Base-by-base conservation (phyloP, 2,113 vertebrate species). In the Pseudonaja textilis region DNA sequence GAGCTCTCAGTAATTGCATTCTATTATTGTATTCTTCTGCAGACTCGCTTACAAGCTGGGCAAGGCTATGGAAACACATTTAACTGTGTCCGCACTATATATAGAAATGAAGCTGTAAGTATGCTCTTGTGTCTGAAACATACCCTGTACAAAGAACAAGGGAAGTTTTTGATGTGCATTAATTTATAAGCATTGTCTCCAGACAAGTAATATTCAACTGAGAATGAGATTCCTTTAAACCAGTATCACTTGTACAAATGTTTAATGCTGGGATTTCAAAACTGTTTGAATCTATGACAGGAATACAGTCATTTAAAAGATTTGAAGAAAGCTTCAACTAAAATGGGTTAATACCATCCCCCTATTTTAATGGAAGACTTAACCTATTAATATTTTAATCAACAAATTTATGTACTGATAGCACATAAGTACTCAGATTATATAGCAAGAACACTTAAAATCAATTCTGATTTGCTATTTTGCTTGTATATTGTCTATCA, bases 11-110 rank as follows among this genome's bases (percentile, higher is more conserved):
- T 88, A 92, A 93, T 89, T 1, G 1, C 4, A 0, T 95, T 95
- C 95, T 29, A 47, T 69, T 42, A 92, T 93, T 95, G 57, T 93
- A 6, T 97, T 96, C 93, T 97, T 96, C 95, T 93, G 1, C 97
- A 99, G 99, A 99, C 98, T 55, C 98, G 98, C 54, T 97, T 99
- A 91, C 99, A 99, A 97, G 98, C 98, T 7, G 99, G 99, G 0
- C 95, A 97, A 34, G 98, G 98, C 93, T 99, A 99, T 55, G 97
- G 96, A 90, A 99, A 97, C 95, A 98, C 97, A 1, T 45, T 99
- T 1, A 98, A 97, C 95, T 99, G 99, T 93, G 94, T 99, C 93
- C 96, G 98, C 85, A 98, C 89, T 3, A 98, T 99, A 96, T 99
- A 99, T 97, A 98, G 95, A 97, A 98, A 98, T 92, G 99, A 99